Evolutionary conservation across 2,113 vertebrate species (phyloP).

Genomic region (Podocnemis expansa): DNA sequence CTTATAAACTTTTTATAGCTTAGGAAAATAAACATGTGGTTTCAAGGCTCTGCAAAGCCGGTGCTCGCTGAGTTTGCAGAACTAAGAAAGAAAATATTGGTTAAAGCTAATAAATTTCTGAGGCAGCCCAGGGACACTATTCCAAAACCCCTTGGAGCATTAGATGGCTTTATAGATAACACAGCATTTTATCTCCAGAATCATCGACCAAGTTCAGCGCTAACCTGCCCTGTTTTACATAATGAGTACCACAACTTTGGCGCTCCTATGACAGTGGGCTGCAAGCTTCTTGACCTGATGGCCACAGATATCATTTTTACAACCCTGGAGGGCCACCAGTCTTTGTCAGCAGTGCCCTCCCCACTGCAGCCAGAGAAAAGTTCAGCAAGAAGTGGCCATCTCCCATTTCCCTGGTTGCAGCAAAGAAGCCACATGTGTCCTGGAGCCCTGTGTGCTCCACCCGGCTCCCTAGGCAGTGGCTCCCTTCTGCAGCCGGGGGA

Average conservation of each 20-base stretch:
- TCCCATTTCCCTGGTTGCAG: no score
- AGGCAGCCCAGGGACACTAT: constrained; percentile 64
- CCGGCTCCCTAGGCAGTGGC: no score
- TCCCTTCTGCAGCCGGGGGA: no score
- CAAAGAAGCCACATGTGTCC: no score
- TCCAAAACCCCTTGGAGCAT: constrained; percentile 61
- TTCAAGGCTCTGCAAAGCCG: constrained; percentile 81
- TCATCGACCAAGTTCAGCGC: constrained; percentile 35
- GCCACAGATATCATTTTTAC: no score
- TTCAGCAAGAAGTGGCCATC: no score
- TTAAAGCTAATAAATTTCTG: constrained; percentile 77
- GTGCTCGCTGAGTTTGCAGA: constrained; percentile 70
- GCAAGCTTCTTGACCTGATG: no score
- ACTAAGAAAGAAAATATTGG: constrained; percentile 80
- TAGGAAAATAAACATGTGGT: constrained; percentile 88
- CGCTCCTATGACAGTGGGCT: background rate
- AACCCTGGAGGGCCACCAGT: no score
- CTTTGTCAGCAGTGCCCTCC: no score
- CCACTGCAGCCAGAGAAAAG: no score
- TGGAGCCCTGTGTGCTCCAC: no score
- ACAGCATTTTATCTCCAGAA: constrained; percentile 50
- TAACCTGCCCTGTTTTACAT: constrained; percentile 44
- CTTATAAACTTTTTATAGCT: constrained; percentile 87
- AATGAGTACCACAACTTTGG: constrained; percentile 30
- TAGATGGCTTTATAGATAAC: constrained; percentile 63